These are phyloP conservation scores for Corythornis vintsioides DNA, from an alignment of 2,113 vertebrate genomes.

Conservation along the genomic window DNA sequence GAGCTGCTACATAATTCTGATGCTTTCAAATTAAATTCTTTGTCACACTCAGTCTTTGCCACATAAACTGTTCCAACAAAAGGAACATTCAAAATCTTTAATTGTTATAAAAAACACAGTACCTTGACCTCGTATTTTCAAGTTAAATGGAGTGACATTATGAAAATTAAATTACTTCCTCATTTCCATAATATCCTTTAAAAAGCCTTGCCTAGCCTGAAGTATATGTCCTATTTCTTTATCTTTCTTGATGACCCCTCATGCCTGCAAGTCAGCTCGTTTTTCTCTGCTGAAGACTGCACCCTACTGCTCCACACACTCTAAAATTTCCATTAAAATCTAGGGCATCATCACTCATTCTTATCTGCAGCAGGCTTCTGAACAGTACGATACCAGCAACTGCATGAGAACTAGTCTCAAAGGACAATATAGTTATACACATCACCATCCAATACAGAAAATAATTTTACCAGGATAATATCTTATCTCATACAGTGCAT, in stretches of 20 bases:
- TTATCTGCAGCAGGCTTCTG: conserved; percentile 78
- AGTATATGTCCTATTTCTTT: conserved; percentile 75
- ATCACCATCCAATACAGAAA: conserved; percentile 51
- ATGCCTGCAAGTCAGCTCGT: conserved; percentile 79
- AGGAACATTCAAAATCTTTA: conserved; percentile 66
- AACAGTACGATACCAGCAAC: conserved; percentile 68
- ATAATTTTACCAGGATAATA: conserved; percentile 61
- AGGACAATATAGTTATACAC: conserved; percentile 69
- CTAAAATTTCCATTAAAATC: conserved; percentile 83
- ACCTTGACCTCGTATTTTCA: conserved; percentile 73
- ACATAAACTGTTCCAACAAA: conserved; percentile 49
- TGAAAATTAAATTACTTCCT: conserved; percentile 78
- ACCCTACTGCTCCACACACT: conserved; percentile 69
- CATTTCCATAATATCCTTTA: conserved; percentile 79
- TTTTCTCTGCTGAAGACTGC: conserved; percentile 81
- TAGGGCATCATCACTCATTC: conserved; percentile 82
- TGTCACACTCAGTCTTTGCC: conserved; percentile 20
- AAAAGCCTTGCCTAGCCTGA: conserved; percentile 62
- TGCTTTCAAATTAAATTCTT: conserved; percentile 20
- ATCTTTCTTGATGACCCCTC: conserved; percentile 81
- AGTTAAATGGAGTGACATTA: conserved; percentile 74
- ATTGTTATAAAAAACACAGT: conserved; percentile 64
- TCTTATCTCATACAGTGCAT: conserved; percentile 20
- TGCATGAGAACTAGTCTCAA: conserved; percentile 67
- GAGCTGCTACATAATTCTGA: conserved; percentile 1